Base-by-base conservation (phyloP, 2,797 vertebrate species). In the Fistularia tabacaria region DNA sequence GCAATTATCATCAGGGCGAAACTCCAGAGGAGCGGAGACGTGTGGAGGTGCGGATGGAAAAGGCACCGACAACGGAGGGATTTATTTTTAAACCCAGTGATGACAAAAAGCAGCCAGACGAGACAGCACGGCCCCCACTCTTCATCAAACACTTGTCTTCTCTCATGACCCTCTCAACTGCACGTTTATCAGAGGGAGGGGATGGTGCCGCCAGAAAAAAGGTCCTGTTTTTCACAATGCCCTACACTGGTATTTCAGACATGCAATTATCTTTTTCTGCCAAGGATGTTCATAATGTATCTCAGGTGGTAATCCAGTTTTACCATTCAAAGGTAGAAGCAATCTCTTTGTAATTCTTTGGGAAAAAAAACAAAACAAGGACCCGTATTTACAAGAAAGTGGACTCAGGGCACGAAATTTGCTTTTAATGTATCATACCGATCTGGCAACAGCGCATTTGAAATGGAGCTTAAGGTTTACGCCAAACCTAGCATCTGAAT, bases 71-170 rank as follows among this genome's bases (percentile, higher is more conserved):
- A 64, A 71, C 25, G 46, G 65, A 65, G 60, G 59, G 68, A 66
- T 76, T 85, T 89, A 86, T 91, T 91, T 90, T 88, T 87, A 90
- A 87, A 85, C 65, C 81, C 25, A 11, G 40, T 9, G 64, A 85
- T 84, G 78, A 73, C 74, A 85, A 70, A 84, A 75, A 65, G 71
- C 70, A 57, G 62, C 50, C 44, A 49, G 57, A 64, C 62, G 62
- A 66, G 58, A 68, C 63, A 55, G 64, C 38, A 10, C 12, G 72
- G n/a, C 54, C 68, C 54, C 68, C 64, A 66, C 59, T 79, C 76
- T 79, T 83, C 80, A 82, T 84, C 83, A 79, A 77, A 81, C 73
- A 59, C 73, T 77, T 62, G 60, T 77, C 67, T 76, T 68, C 72
- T 58, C 72, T 78, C 59, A 48, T 72, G 81, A 76, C 73, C 66